A percentile compares a stretch with the other conserved stretches of the same genome.
phyloP scores from a whole-genome alignment of 2,797 vertebrate genomes.

The Scleropages formosus region DNA sequence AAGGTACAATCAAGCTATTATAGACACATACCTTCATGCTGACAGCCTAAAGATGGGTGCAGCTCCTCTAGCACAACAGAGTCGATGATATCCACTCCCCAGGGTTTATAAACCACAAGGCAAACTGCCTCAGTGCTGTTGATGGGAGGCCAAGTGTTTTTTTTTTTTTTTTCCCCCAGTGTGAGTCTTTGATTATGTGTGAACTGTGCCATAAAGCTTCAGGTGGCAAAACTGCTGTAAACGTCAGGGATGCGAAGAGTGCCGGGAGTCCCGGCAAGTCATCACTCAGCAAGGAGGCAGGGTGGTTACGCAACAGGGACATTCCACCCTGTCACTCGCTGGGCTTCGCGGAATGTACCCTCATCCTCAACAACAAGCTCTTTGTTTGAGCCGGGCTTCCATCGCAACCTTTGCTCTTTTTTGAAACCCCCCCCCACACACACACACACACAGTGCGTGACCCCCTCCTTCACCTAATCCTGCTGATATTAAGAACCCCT shows the following conservation, averaged over 20 bases:
- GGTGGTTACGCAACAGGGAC: conserved; percentile 17
- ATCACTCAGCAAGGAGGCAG: neutral
- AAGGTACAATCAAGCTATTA: neutral
- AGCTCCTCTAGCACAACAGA: conserved; percentile 8
- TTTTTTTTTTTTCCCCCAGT: neutral
- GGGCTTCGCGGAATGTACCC: neutral
- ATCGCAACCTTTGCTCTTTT: neutral
- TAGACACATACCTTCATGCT: conserved; percentile 14
- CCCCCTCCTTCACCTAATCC: no score
- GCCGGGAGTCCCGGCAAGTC: neutral
- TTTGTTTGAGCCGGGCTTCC: neutral
- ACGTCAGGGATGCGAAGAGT: neutral
- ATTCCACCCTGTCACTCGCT: conserved; percentile 10
- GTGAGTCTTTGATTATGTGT: neutral
- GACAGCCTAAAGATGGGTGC: conserved; percentile 9
- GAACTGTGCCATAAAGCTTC: conserved; percentile 11
- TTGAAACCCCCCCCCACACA: neutral
- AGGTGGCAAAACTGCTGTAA: conserved; percentile 17
- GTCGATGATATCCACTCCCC: neutral
- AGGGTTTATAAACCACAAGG: conserved; percentile 5
- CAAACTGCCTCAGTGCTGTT: neutral
- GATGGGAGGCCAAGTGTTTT: neutral
- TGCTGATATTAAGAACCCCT: neutral
- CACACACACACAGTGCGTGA: neutral
- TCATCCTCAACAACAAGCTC: conserved; percentile 17